Evolutionary conservation across 2,888 invertebrate genomes (phyloP).

Genomic region (Lomographa bimaculata): DNA sequence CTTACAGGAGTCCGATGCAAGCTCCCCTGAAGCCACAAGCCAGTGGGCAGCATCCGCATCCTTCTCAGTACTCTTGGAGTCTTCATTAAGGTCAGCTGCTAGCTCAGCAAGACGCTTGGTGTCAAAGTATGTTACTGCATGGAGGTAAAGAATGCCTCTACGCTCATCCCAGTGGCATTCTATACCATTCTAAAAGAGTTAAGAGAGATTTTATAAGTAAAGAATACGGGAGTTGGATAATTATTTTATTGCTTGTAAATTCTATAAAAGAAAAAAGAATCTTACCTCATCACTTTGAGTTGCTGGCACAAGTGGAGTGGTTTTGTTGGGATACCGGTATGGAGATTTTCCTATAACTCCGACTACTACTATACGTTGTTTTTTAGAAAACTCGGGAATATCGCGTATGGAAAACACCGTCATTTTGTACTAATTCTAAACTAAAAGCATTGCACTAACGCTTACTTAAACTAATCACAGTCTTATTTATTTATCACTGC

Average conservation of each 20-base stretch:
- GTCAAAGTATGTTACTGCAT: constrained; percentile 77
- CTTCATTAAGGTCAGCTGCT: constrained; percentile 57
- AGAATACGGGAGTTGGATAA: too few species aligned
- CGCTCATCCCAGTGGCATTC: constrained; percentile 84
- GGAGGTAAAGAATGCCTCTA: constrained; percentile 76
- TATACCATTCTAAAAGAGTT: constrained; percentile 72
- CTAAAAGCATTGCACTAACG: constrained; percentile 13
- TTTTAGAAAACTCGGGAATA: constrained; percentile 74
- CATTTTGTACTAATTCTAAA: constrained; percentile 53
- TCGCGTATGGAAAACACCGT: constrained; percentile 63
- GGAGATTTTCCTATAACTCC: constrained; percentile 89
- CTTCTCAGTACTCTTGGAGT: constrained; percentile 61
- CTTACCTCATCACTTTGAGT: constrained; percentile 70
- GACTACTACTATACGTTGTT: constrained; percentile 86
- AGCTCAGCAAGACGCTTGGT: constrained; percentile 58
- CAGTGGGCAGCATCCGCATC: constrained; percentile 83
- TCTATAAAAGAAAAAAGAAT: too few species aligned
- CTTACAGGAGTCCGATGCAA: constrained; percentile 83
- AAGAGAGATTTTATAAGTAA: background rate
- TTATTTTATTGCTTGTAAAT: too few species aligned
- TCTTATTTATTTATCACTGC: too few species aligned
- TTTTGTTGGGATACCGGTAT: constrained; percentile 86
- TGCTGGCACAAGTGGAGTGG: constrained; percentile 81
- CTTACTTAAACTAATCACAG: too few species aligned
- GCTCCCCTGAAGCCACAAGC: constrained; percentile 83